These are phyloP conservation scores for Syngnathus rostellatus DNA, from an alignment of 2,797 vertebrate species.

Conservation along the genomic window DNA sequence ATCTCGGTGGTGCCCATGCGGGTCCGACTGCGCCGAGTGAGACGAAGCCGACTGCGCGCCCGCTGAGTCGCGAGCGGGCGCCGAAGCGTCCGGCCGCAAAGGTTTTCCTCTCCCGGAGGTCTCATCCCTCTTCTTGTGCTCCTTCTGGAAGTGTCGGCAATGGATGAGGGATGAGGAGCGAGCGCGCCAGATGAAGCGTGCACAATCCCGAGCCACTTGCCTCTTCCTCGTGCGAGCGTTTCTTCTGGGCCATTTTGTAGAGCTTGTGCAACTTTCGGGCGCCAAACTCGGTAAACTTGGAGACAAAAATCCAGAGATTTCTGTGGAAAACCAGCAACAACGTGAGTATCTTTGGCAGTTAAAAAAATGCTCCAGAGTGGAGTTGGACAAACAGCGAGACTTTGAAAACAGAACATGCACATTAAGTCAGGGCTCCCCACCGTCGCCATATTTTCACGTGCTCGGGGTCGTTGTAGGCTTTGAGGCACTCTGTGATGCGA, in stretches of 20 bases:
- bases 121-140: conserved; percentile 92
- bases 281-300: conserved; percentile 98
- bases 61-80: conserved; percentile 82
- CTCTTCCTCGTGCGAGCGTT: conserved; percentile 89
- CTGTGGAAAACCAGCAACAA: conserved; percentile 51
- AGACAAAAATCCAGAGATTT: conserved; percentile 99
- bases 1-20: conserved; percentile 85
- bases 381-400: no score
- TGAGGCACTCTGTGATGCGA: conserved; percentile 97
- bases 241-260: conserved; percentile 98
- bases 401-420: no score
- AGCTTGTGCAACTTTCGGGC: conserved; percentile 95
- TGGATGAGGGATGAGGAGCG: neutral
- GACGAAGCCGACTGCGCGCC: conserved; percentile 77
- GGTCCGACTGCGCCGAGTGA: conserved; percentile 65
- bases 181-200: neutral
- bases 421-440: conserved; percentile 44
- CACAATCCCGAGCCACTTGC: conserved; percentile 46
- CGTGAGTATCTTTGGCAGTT: neutral
- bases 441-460: conserved; percentile 90
- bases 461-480: conserved; percentile 90
- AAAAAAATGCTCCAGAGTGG: neutral
- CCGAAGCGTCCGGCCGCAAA: conserved; percentile 82
- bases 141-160: conserved; percentile 61
- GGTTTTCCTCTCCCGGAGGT: conserved; percentile 70